phyloP scores from a whole-genome alignment of 2,888 invertebrate genomes.

The Thecophora atra region DNA sequence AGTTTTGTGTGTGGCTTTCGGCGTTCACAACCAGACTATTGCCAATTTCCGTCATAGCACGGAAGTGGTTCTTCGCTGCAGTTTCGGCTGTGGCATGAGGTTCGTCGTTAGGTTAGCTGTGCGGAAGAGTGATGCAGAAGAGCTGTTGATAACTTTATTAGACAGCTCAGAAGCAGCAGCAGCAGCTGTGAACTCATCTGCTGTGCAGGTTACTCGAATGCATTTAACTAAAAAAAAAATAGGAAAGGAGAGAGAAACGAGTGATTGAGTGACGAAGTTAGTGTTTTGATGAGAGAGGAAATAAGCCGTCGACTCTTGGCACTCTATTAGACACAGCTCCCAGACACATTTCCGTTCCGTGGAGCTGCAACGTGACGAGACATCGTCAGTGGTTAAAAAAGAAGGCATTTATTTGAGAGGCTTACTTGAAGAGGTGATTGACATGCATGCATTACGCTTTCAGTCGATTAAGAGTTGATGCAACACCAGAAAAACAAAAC shows the following conservation, averaged over 20 bases:
- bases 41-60: conserved; percentile 43
- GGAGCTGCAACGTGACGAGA: background rate
- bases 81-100: background rate
- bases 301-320: background rate
- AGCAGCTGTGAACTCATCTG: background rate
- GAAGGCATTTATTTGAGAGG: background rate
- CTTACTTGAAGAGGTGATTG: too few relatives aligned
- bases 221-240: background rate
- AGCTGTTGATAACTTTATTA: conserved; percentile 34
- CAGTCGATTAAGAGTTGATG: background rate
- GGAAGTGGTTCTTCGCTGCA: conserved; percentile 29
- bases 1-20: background rate
- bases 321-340: conserved; percentile 8
- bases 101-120: background rate
- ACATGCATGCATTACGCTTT: conserved; percentile 5
- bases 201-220: background rate
- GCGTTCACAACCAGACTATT: conserved; percentile 41
- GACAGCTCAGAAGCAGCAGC: conserved; percentile 21
- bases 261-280: background rate
- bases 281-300: background rate
- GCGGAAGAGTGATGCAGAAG: background rate
- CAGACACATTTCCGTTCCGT: conserved; percentile 18
- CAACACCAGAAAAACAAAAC: background rate
- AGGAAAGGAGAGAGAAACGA: background rate
- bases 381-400: background rate